phyloP scores from a whole-genome alignment of 2,797 vertebrate genomes.

The Crypturellus tataupa region DNA sequence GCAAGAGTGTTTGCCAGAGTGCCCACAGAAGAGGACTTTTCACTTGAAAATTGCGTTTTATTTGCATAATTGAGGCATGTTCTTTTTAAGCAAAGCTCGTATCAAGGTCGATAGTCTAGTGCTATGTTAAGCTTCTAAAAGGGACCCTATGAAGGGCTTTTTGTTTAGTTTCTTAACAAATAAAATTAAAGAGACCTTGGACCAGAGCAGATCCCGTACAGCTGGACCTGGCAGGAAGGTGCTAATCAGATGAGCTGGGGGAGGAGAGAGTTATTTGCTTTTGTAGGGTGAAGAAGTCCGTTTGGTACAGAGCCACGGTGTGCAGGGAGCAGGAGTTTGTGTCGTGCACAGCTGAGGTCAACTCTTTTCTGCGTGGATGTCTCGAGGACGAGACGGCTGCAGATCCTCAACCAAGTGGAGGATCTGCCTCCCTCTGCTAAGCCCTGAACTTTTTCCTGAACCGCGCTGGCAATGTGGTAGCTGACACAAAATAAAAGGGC shows the following conservation, averaged over 20 bases:
- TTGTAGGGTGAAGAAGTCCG: fast-evolving
- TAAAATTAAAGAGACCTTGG: not conserved
- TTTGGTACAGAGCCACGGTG: fast-evolving
- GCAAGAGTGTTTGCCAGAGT: not conserved
- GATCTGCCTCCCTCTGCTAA: not conserved
- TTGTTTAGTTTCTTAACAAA: not conserved
- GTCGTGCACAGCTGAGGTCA: not conserved
- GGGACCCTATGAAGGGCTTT: not conserved
- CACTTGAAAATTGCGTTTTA: not conserved
- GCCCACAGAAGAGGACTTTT: not conserved
- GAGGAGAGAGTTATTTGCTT: not conserved
- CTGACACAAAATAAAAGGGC: too few species aligned
- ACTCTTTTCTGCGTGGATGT: fast-evolving
- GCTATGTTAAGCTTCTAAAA: not conserved
- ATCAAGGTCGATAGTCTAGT: not conserved
- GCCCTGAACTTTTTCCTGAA: fast-evolving
- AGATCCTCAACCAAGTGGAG: not conserved
- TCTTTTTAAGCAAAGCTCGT: not conserved
- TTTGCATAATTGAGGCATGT: not conserved
- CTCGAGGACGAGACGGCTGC: fast-evolving
- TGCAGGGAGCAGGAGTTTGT: fast-evolving
- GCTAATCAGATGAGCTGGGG: not conserved
- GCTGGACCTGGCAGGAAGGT: fast-evolving
- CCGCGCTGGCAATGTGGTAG: too few species aligned
- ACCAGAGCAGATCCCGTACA: fast-evolving